Evolutionary conservation across 1,140 invertebrate species (phyloP).

Genomic region (Asbolus verrucosus): DNA sequence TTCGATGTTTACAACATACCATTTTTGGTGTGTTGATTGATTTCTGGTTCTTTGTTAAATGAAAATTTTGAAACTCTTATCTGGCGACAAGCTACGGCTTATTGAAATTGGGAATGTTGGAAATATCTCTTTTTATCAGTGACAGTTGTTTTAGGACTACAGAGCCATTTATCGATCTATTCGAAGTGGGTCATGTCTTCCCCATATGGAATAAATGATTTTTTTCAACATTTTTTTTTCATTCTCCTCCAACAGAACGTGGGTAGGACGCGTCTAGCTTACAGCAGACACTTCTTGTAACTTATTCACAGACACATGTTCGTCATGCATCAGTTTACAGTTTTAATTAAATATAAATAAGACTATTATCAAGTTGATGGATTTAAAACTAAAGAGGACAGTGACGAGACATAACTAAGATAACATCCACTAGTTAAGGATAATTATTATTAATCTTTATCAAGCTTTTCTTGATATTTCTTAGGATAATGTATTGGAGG

Average conservation of each 20-base stretch:
- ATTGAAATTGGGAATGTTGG: slow-evolving; percentile 24
- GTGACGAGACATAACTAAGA: slow-evolving; percentile 11
- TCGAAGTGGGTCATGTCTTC: slow-evolving; percentile 16
- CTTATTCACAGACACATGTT: slow-evolving; percentile 14
- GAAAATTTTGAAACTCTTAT: slow-evolving; percentile 16
- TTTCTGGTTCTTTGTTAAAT: slow-evolving; percentile 12
- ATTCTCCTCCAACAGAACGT: neutral
- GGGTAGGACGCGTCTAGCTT: slow-evolving; percentile 13
- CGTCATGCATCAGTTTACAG: neutral
- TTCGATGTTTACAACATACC: no score
- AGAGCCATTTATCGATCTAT: slow-evolving; percentile 14
- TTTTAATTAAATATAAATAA: slow-evolving; percentile 31
- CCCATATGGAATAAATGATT: neutral
- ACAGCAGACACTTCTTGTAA: neutral
- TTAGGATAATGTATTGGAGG: neutral
- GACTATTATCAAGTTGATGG: slow-evolving; percentile 11
- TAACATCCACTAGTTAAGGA: neutral
- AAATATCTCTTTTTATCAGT: slow-evolving; percentile 28
- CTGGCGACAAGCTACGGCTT: slow-evolving; percentile 7
- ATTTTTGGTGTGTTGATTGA: slow-evolving; percentile 22
- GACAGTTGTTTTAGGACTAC: slow-evolving; percentile 10
- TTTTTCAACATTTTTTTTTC: neutral
- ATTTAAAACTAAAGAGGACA: slow-evolving; percentile 16
- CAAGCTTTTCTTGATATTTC: slow-evolving; percentile 25
- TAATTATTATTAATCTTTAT: slow-evolving; percentile 5